A percentile compares a stretch with the other conserved stretches of the same genome.
These are phyloP conservation scores for Leptopilina myrica DNA, from an alignment of 2,888 invertebrate genomes.

Conservation along the genomic window DNA sequence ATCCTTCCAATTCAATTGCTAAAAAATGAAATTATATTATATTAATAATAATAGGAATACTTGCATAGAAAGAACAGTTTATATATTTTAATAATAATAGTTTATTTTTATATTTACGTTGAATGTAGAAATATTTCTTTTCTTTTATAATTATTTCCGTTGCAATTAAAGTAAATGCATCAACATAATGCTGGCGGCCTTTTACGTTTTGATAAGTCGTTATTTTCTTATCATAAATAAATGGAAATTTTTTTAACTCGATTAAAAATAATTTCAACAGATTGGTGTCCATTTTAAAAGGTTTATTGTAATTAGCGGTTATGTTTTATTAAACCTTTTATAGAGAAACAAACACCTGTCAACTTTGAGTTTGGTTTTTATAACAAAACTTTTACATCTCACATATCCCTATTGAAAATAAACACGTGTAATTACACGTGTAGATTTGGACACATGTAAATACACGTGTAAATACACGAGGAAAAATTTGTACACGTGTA, in stretches of 20 bases:
- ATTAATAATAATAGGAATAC: neutral
- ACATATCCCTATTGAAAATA: neutral
- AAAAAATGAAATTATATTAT: neutral
- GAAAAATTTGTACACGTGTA: no score
- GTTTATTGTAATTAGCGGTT: neutral
- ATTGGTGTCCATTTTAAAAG: neutral
- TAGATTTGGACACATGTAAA: no score
- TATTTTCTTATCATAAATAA: neutral
- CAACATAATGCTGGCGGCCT: neutral
- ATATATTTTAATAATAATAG: neutral
- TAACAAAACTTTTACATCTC: neutral
- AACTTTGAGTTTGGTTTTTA: neutral
- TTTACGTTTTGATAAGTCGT: neutral
- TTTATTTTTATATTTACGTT: constrained; percentile 7
- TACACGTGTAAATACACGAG: no score
- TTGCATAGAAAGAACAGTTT: neutral
- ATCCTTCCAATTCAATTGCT: neutral
- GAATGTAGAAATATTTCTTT: neutral
- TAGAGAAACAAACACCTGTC: neutral
- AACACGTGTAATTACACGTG: no score
- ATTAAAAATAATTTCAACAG: neutral
- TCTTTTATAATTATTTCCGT: neutral
- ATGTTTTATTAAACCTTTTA: neutral
- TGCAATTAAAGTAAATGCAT: constrained; percentile 5
- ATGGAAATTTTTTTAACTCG: neutral